These are phyloP conservation scores for Athalia circularis DNA, from an alignment of 2,888 invertebrate species.

Conservation along the genomic window DNA sequence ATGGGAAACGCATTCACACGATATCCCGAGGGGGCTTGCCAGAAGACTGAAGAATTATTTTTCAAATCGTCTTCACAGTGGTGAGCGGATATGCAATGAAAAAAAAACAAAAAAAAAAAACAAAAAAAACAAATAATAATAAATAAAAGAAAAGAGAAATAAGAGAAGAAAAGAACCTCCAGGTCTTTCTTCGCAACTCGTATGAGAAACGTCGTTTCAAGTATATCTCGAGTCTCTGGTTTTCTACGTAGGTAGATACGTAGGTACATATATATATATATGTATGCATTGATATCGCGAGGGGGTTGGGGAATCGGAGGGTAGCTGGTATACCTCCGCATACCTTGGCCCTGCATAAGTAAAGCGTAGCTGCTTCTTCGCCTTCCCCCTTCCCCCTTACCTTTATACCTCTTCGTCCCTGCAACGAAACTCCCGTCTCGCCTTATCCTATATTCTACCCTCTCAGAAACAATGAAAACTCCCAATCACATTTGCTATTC, in stretches of 20 bases:
- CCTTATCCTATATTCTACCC: conserved; percentile 45
- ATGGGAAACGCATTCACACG: background rate
- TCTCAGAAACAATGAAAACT: conserved; percentile 65
- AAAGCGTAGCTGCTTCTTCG: conserved; percentile 46
- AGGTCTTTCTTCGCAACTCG: conserved; percentile 27
- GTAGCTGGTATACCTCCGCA: conserved; percentile 34
- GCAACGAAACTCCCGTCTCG: conserved; percentile 33
- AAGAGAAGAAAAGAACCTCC: conserved; percentile 1
- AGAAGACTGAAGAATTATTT: conserved; percentile 8
- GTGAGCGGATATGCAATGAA: background rate
- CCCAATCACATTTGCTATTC: conserved; percentile 67
- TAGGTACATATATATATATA: conserved; percentile 1
- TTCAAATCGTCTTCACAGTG: conserved; percentile 2
- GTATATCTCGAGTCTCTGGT: conserved; percentile 36
- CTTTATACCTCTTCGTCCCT: conserved; percentile 44
- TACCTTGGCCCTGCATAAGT: conserved; percentile 46
- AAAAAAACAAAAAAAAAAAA: too few species aligned
- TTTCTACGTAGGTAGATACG: conserved; percentile 20
- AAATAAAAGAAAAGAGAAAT: background rate
- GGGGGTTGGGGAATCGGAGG: conserved; percentile 3
- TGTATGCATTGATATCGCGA: background rate
- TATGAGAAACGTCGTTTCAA: conserved; percentile 13
- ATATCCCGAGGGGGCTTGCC: background rate
- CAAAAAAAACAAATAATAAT: too few species aligned
- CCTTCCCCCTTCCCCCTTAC: conserved; percentile 44